Evolutionary conservation across 1,140 invertebrate genomes (phyloP), one percentile per base, ranked within the genome.

Genomic region (Brachionus koreanus): DNA sequence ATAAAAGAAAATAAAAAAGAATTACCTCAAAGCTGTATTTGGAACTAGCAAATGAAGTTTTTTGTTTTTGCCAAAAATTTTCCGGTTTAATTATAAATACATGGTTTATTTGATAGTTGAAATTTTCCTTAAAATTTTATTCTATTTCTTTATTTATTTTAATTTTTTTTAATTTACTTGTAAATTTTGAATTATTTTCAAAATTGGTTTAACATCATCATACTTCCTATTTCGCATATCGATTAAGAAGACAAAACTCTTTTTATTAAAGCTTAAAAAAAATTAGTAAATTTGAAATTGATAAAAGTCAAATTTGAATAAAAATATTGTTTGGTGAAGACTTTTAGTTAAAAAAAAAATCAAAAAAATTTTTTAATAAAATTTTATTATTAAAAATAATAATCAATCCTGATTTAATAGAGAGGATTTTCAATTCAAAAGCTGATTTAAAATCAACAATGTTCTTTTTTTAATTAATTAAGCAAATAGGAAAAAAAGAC

Each of bases 51-150:
- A 98, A 91, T 76, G 94, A 96, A 84, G 96, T 97, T 86, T 96
- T 92, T 89, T 98, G 96, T 89, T 98, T 98, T 89, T 98, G 96
- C 96, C 96, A 98, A 90, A 98, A 98, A 87, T 97, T 98, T 86
- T 98, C 97, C 84, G 96, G 95, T 89, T 98, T 98, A 84, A 98
- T 96, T 86, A 99, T 95, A 85, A 95, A 94, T 83, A 94, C 95
- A 87, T 93, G 92, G 87, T 96, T 25, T 37, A 82, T 75, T 72
- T 63, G 42, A 49, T 82, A 82, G 12, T 65, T 49, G 46, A 69
- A 67, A 49, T 52, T 65, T 52, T 82, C 79, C 79, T 82, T 65
- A 16, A 67, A 63, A n/a, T 49, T 33, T n/a, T 65, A 13, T 49
- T 49, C 25, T 23, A 12, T n/a, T 75, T 37, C 1, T 65, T 1